phyloP scores from a whole-genome alignment of 2,888 invertebrate genomes.

The Helicoverpa assulta region DNA sequence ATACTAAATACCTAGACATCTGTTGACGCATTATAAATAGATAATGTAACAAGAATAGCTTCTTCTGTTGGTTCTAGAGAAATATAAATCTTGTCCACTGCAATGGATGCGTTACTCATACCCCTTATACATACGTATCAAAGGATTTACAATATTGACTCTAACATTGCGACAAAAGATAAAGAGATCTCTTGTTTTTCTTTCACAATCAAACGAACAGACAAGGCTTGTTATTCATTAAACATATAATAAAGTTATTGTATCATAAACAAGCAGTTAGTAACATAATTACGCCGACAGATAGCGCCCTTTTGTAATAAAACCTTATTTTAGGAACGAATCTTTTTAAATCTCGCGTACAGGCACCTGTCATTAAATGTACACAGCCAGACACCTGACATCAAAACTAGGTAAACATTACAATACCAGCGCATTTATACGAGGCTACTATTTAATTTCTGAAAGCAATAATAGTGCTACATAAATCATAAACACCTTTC shows the following conservation, averaged over 20 bases:
- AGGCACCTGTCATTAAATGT: slow-evolving; percentile 57
- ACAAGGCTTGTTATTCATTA: slow-evolving; percentile 30
- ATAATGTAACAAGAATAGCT: slow-evolving; percentile 10
- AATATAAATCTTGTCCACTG: slow-evolving; percentile 26
- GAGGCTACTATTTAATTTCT: slow-evolving; percentile 77
- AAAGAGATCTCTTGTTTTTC: slow-evolving; percentile 49
- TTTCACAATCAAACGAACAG: slow-evolving; percentile 47
- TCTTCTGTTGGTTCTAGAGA: slow-evolving; percentile 6
- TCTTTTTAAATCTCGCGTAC: slow-evolving; percentile 33
- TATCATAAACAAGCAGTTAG: slow-evolving; percentile 44
- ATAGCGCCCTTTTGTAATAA: slow-evolving; percentile 53
- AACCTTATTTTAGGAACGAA: slow-evolving; percentile 52
- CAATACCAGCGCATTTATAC: slow-evolving; percentile 68
- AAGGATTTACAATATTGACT: slow-evolving; percentile 45
- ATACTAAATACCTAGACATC: not conserved
- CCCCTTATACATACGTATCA: slow-evolving; percentile 31
- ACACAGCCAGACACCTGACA: slow-evolving; percentile 59
- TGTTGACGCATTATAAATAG: not conserved
- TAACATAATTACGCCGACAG: slow-evolving; percentile 45
- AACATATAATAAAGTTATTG: slow-evolving; percentile 37
- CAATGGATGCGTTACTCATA: slow-evolving; percentile 36
- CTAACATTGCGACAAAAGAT: slow-evolving; percentile 59
- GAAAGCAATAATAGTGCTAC: slow-evolving; percentile 76
- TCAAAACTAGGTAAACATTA: slow-evolving; percentile 57
- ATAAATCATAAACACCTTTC: slow-evolving; percentile 86